These are phyloP conservation scores for Ivindomyrus marchei DNA, from an alignment of 2,113 vertebrate genomes.

Conservation along the genomic window DNA sequence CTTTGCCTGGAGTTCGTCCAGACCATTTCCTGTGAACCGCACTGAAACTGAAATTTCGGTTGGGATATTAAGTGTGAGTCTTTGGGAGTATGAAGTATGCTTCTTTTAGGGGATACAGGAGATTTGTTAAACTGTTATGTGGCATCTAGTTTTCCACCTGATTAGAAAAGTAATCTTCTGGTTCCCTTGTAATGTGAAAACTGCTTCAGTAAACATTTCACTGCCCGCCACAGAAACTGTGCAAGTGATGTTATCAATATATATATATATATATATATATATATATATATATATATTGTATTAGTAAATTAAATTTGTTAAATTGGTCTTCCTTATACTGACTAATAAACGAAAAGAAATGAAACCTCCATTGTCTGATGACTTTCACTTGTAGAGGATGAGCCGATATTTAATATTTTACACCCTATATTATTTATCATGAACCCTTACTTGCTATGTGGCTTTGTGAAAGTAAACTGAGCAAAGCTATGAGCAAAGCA, in stretches of 20 bases:
- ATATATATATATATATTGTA: neutral
- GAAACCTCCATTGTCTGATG: neutral
- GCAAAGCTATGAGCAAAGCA: neutral
- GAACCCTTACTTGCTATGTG: neutral
- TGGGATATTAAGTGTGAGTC: neutral
- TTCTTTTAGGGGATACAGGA: neutral
- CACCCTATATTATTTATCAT: neutral
- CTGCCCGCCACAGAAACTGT: constrained; percentile 39
- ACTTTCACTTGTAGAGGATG: neutral
- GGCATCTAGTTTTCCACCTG: neutral
- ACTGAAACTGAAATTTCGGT: constrained; percentile 4
- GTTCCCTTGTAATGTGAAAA: constrained; percentile 31
- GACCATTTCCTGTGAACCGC: constrained; percentile 25
- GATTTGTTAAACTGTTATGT: neutral
- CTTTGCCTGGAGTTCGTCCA: constrained; percentile 42
- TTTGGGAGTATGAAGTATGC: neutral
- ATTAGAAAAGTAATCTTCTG: neutral
- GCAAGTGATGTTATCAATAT: constrained; percentile 30
- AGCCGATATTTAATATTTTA: neutral
- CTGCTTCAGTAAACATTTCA: constrained; percentile 39
- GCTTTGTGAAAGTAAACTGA: neutral
- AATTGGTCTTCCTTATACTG: neutral
- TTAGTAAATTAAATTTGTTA: neutral
- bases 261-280: neutral
- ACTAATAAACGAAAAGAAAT: neutral